Conservation (phyloP, 2,113 vertebrate genomes). For the Lampris megalopsis region DNA sequence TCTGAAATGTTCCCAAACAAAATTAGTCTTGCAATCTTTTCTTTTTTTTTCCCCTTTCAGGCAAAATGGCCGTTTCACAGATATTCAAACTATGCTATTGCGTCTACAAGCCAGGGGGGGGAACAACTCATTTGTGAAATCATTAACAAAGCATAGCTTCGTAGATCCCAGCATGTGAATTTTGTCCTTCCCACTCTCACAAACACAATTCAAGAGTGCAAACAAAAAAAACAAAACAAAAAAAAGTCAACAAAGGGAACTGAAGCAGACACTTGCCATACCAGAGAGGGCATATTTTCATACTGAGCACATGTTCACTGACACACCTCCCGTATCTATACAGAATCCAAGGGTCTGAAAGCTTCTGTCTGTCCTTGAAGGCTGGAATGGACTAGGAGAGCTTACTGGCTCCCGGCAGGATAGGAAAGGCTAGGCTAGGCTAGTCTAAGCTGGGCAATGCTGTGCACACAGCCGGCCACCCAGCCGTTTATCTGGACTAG, state of each 20-base stretch:
- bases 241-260: constrained; percentile 52
- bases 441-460: constrained; percentile 20
- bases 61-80: constrained; percentile 65
- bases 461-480: constrained; percentile 39
- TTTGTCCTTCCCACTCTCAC: constrained; percentile 49
- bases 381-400: constrained; percentile 77
- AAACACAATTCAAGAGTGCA: constrained; percentile 65
- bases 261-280: constrained; percentile 65
- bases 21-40: constrained; percentile 54
- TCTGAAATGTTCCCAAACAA: constrained; percentile 66
- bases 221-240: constrained; percentile 44
- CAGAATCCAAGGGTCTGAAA: constrained; percentile 49
- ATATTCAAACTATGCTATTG: constrained; percentile 62
- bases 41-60: constrained; percentile 54
- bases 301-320: constrained; percentile 57
- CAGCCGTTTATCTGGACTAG: constrained; percentile 68
- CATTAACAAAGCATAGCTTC: constrained; percentile 34
- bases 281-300: constrained; percentile 62
- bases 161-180: constrained; percentile 47
- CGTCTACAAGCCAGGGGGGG: constrained; percentile 52
- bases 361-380: constrained; percentile 67
- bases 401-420: constrained; percentile 54
- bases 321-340: constrained; percentile 50
- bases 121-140: constrained; percentile 50
- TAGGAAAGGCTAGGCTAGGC: constrained; percentile 52